Base-by-base conservation (phyloP, 37 sponge, comb jelly and placozoan species). In the Spongia lamella region DNA sequence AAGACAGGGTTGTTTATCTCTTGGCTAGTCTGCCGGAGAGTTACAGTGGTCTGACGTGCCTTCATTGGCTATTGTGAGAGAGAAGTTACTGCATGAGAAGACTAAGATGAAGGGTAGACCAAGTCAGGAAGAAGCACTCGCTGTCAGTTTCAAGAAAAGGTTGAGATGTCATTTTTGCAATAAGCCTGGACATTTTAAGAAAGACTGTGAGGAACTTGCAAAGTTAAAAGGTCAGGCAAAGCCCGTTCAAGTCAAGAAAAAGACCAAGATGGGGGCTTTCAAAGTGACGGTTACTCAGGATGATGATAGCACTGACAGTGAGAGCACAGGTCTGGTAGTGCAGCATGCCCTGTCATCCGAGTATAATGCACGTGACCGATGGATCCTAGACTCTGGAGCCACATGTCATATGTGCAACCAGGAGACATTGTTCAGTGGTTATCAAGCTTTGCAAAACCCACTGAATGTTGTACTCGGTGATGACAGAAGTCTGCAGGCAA, bases 1-100 rank as follows among this genome's bases (percentile, higher is more conserved):
- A 85, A 37, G 75, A 85, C 59, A 58, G 59, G 22, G 86, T 85
- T 19, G 79, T 85, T 15, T 61, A 85, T 55, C 66, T 84, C 22
- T 73, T 84, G 21, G 73, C 79, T 13, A 84, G 79, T 24, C 51
- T 84, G 56, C 85, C 85, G 5, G 72, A 84, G 57, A 52, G 47
- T 3, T 83, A 68, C 70, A 83, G 61, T 24, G 70, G 60, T 16
- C 62, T 83, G 26, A 70, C 76, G n/a, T 74, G 70, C 5, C 76
- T 76, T 24, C 61, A 31, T 52, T 33, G 9, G 58, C 15, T 37
- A 39, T 35, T n/a, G 76, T 75, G 25, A 75, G 51, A 60, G 76
- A 75, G 34, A 53, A 66, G 77, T 83, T 24, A 82, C 78, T 13
- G 83, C 83, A 17, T 53, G 74, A 4, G 83, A 83, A 66, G 83